These are phyloP conservation scores for Orchestia grillus DNA, from an alignment of 1,140 invertebrate species.

Conservation along the genomic window DNA sequence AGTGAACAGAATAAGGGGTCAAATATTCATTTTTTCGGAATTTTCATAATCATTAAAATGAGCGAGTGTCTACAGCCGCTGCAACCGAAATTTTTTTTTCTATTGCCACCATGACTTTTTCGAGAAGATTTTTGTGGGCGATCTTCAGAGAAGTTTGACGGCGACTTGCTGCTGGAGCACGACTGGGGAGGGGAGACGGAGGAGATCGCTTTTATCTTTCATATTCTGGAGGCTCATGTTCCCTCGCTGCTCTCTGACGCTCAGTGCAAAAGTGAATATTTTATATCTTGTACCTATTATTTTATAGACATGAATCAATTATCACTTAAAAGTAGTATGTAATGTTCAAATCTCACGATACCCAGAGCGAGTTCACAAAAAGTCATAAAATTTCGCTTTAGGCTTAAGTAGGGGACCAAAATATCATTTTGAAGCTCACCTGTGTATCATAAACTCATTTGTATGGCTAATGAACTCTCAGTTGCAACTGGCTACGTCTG, in stretches of 20 bases:
- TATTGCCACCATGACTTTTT: too few relatives aligned
- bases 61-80: too few relatives aligned
- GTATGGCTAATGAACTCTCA: neutral
- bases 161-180: too few relatives aligned
- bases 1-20: too few relatives aligned
- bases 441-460: neutral
- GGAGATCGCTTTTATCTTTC: neutral
- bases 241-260: neutral
- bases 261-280: neutral
- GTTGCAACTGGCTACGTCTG: neutral
- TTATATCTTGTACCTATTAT: neutral
- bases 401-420: neutral
- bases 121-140: too few relatives aligned
- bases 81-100: too few relatives aligned
- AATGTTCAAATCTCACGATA: neutral
- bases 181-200: too few relatives aligned
- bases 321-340: neutral
- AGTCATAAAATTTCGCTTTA: neutral
- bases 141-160: too few relatives aligned
- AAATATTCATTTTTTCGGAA: too few relatives aligned
- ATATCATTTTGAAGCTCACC: neutral
- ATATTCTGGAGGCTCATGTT: neutral
- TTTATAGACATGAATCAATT: neutral
- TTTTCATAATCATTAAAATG: too few relatives aligned
- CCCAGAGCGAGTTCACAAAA: neutral